Conservation (phyloP, 2,888 invertebrate genomes). For the Criorhina ranunculi region DNA sequence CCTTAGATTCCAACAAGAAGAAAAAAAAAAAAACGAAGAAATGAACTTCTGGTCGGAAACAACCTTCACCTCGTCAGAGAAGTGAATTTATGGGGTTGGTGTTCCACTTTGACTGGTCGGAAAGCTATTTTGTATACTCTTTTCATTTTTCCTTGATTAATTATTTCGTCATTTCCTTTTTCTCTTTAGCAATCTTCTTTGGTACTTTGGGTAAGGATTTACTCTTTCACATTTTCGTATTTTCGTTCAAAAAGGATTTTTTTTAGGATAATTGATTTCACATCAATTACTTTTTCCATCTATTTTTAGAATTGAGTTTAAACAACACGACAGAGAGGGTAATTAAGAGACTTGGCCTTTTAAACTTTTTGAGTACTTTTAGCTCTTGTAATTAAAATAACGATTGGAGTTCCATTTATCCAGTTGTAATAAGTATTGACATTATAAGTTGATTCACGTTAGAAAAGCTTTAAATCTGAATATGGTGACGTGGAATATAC, state of each 20-base stretch:
- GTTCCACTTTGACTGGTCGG: conserved; percentile 62
- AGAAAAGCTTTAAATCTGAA: too few relatives aligned
- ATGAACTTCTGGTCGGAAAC: conserved; percentile 43
- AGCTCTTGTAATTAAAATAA: conserved; percentile 2
- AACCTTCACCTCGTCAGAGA: conserved; percentile 68
- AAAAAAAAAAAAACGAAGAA: conserved; percentile 25
- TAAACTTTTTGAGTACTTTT: conserved; percentile 1
- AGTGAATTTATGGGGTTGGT: conserved; percentile 63
- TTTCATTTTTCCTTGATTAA: conserved; percentile 60
- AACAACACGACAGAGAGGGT: not conserved
- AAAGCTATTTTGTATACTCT: conserved; percentile 31
- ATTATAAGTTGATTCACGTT: not conserved
- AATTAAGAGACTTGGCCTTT: conserved; percentile 9
- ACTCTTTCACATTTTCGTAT: not conserved
- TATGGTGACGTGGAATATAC: too few relatives aligned
- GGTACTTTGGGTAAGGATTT: conserved; percentile 10
- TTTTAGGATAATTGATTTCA: conserved; percentile 15
- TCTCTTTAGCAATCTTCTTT: conserved; percentile 21
- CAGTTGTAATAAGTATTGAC: not conserved
- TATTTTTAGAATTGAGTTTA: conserved; percentile 18
- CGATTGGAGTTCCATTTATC: conserved; percentile 4
- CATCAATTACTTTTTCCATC: not conserved
- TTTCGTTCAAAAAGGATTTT: not conserved
- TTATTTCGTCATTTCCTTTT: conserved; percentile 34
- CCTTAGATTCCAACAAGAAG: conserved; percentile 6